A percentile compares a stretch with the other conserved stretches of the same genome.
Evolutionary conservation across 2,888 invertebrate species (phyloP).

Genomic region (Pristionchus entomophagus): DNA sequence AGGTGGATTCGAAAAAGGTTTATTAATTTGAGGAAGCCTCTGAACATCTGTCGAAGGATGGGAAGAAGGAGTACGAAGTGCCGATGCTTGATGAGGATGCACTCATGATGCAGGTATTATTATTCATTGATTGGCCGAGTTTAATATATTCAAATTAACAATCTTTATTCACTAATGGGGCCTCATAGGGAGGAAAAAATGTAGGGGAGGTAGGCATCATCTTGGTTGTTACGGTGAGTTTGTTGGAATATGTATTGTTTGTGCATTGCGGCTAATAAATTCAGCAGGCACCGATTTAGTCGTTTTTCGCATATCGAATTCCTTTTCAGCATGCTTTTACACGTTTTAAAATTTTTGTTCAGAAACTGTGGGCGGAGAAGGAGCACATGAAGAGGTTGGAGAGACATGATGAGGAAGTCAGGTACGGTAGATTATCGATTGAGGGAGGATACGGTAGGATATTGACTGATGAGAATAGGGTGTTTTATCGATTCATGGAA

Average conservation of each 20-base stretch:
- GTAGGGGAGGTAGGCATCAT: no score
- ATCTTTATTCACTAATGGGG: no score
- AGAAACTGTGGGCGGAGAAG: slow-evolving; percentile 74
- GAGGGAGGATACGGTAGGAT: no score
- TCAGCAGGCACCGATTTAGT: no score
- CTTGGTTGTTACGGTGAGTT: not conserved
- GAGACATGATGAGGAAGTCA: slow-evolving; percentile 47
- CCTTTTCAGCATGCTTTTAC: not conserved
- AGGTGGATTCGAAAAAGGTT: not conserved
- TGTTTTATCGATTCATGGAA: no score
- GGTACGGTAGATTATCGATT: not conserved
- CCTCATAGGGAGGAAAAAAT: no score
- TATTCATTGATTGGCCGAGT: not conserved
- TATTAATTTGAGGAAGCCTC: slow-evolving; percentile 61
- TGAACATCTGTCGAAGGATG: slow-evolving; percentile 68
- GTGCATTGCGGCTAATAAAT: no score
- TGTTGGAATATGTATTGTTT: not conserved
- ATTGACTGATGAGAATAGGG: no score
- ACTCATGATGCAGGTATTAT: slow-evolving; percentile 65
- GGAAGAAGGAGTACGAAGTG: slow-evolving; percentile 71
- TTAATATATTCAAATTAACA: no score
- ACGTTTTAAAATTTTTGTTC: not conserved
- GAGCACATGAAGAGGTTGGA: slow-evolving; percentile 64
- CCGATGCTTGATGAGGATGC: slow-evolving; percentile 75
- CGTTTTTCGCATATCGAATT: no score